These are phyloP conservation scores for Sipha flava DNA, from an alignment of 1,140 invertebrate species.

Conservation along the genomic window DNA sequence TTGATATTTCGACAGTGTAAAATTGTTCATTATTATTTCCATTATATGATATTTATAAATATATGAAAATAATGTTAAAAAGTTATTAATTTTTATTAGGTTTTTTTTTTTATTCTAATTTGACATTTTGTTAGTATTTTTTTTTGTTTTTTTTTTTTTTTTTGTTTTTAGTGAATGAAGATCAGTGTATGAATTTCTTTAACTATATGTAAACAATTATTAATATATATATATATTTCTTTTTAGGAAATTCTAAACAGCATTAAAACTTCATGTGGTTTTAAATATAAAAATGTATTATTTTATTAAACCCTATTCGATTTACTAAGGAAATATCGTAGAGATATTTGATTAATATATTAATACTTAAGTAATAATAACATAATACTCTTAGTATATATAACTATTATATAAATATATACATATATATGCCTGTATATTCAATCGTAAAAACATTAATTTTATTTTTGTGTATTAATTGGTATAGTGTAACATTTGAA, in stretches of 20 bases:
- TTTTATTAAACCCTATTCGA: conserved; percentile 8
- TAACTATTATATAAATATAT: not conserved
- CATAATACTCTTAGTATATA: not conserved
- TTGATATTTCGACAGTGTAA: conserved; percentile 23
- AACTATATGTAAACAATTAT: not conserved
- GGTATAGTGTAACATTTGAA: conserved; percentile 10
- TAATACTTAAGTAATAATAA: not conserved
- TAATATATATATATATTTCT: too few relatives aligned
- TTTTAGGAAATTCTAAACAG: not conserved
- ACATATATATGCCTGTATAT: conserved; percentile 17
- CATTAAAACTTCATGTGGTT: not conserved
- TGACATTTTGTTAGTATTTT: conserved; percentile 3
- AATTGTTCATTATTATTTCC: conserved; percentile 19
- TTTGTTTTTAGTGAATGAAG: not conserved
- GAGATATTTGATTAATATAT: not conserved
- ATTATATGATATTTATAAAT: conserved; percentile 19
- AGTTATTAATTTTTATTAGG: conserved; percentile 18
- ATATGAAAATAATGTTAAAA: conserved; percentile 23
- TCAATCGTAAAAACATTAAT: not conserved
- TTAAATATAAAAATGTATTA: not conserved
- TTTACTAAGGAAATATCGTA: conserved; percentile 1
- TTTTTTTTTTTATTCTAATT: not conserved
- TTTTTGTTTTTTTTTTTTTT: conserved; percentile 6
- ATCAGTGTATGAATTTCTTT: not conserved
- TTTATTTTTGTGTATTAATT: not conserved